These are phyloP conservation scores for Choloepus hoffmanni DNA, from an alignment of 2,113 vertebrate species.

Conservation along the genomic window DNA sequence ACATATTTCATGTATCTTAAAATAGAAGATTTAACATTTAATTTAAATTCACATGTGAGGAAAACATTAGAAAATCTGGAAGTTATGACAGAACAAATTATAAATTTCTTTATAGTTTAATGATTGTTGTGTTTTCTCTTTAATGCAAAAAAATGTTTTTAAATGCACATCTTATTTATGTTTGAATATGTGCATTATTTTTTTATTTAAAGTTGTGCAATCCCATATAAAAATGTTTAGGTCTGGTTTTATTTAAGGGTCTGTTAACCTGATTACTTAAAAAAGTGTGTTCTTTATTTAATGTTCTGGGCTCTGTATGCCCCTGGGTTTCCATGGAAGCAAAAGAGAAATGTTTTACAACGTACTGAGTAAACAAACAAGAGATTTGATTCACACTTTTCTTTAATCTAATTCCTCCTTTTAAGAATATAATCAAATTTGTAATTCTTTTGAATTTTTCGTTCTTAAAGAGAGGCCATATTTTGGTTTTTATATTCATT, in stretches of 20 bases:
- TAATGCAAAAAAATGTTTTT: neutral
- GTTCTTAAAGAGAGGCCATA: neutral
- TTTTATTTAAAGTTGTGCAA: neutral
- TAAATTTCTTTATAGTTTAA: neutral
- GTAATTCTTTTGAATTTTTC: neutral
- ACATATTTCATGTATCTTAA: neutral
- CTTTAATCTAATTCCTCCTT: neutral
- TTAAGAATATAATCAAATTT: neutral
- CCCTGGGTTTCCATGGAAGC: neutral
- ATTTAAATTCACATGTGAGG: neutral
- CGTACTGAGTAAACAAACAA: neutral
- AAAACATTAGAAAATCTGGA: neutral
- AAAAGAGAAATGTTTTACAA: neutral
- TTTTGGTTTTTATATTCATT: neutral
- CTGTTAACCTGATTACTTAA: neutral
- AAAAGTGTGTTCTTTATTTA: neutral
- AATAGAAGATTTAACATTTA: neutral
- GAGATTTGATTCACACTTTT: neutral
- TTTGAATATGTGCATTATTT: neutral
- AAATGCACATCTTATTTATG: neutral
- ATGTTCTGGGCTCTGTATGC: neutral
- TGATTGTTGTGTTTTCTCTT: slow-evolving; percentile 4
- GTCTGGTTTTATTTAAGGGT: neutral
- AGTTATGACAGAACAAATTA: neutral
- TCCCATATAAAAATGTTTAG: neutral